Conservation (phyloP, 2,888 invertebrate genomes). For the Brenthis daphne region DNA sequence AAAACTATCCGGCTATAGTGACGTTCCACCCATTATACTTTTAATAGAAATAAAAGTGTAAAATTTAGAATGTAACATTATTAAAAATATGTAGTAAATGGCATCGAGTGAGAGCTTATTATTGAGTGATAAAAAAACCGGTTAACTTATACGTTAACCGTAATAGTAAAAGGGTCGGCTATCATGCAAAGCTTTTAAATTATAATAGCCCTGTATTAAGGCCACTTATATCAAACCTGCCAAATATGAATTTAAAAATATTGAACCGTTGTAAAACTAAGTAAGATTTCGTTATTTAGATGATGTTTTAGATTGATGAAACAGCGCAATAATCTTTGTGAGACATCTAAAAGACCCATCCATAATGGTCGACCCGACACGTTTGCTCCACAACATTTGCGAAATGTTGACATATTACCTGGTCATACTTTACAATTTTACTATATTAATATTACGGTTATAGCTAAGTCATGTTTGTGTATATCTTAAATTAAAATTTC, state of each 20-base stretch:
- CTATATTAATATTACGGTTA: background rate
- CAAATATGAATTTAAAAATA: conserved; percentile 23
- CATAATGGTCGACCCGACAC: conserved; percentile 49
- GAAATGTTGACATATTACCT: conserved; percentile 39
- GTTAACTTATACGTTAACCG: conserved; percentile 5
- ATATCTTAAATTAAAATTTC: background rate
- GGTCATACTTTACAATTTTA: conserved; percentile 4
- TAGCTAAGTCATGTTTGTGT: background rate
- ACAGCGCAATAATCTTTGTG: conserved; percentile 52
- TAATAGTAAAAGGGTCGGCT: conserved; percentile 19
- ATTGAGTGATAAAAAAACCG: conserved; percentile 21
- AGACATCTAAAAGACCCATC: conserved; percentile 51
- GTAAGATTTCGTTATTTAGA: conserved; percentile 41
- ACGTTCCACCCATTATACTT: background rate
- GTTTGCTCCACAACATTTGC: conserved; percentile 49
- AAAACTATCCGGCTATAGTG: background rate
- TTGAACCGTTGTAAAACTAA: conserved; percentile 14
- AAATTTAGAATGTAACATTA: conserved; percentile 6
- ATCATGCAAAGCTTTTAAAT: conserved; percentile 19
- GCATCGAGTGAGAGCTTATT: conserved; percentile 5
- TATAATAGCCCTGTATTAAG: conserved; percentile 21
- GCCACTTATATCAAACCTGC: conserved; percentile 16
- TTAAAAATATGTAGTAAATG: background rate
- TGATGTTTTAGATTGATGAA: conserved; percentile 54
- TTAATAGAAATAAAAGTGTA: background rate